These are phyloP conservation scores for Drosophila sucinea DNA, from an alignment of 1,140 invertebrate genomes.

Conservation along the genomic window DNA sequence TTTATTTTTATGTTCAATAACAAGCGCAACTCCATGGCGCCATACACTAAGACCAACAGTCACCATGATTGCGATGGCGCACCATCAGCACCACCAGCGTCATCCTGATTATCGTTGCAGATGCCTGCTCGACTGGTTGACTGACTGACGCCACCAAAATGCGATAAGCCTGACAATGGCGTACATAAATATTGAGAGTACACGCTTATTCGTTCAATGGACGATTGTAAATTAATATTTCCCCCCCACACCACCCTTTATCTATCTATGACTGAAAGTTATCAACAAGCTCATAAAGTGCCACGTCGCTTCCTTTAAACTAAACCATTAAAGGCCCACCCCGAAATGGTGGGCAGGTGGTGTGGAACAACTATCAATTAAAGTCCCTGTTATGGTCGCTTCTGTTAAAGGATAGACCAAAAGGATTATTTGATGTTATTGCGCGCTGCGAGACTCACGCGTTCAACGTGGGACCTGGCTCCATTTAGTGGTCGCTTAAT, in stretches of 20 bases:
- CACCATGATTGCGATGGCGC: background rate
- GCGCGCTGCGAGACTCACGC: conserved; percentile 2
- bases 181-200: conserved; percentile 9
- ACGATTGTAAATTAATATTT: conserved; percentile 19
- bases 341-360: too few relatives aligned
- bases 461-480: conserved; percentile 11
- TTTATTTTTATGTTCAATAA: conserved; percentile 64
- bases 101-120: conserved; percentile 5
- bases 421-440: conserved; percentile 44
- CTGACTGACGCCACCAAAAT: conserved; percentile 6
- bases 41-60: conserved; percentile 27
- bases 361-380: conserved; percentile 25
- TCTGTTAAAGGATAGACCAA: conserved; percentile 16
- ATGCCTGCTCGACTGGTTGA: background rate
- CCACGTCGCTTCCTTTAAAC: background rate
- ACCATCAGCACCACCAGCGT: background rate
- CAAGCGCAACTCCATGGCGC: conserved; percentile 41
- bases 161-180: conserved; percentile 9
- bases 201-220: background rate
- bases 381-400: conserved; percentile 28
- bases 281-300: conserved; percentile 42
- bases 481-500: conserved; percentile 49
- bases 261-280: background rate
- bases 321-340: background rate
- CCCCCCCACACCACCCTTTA: background rate